Conservation (phyloP, 2,888 invertebrate species). For the Hylaea fasciaria region DNA sequence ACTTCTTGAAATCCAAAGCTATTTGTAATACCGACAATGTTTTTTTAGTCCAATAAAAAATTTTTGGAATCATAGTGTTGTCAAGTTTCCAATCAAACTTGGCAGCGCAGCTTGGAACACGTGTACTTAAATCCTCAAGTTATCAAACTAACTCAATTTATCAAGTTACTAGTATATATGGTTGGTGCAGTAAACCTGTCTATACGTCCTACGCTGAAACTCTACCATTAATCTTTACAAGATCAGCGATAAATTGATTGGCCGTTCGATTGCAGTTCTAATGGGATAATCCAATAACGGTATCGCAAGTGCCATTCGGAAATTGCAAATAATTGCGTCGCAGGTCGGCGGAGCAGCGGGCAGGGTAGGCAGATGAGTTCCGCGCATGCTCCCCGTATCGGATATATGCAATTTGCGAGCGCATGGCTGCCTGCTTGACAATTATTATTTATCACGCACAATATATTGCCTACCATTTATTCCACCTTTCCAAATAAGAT, state of each 20-base stretch:
- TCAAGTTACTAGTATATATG: not conserved
- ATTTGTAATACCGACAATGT: conserved; percentile 10
- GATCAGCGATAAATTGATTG: conserved; percentile 43
- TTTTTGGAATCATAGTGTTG: not conserved
- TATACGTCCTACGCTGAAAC: conserved; percentile 20
- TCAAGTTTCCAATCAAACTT: not conserved
- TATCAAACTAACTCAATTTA: conserved; percentile 3
- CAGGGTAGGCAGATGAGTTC: conserved; percentile 47
- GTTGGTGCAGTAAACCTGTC: conserved; percentile 6
- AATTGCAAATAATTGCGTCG: conserved; percentile 76
- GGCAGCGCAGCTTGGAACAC: not conserved
- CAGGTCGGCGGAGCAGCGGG: conserved; percentile 45
- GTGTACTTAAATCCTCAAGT: conserved; percentile 2
- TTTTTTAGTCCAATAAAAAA: not conserved
- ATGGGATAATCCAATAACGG: conserved; percentile 50
- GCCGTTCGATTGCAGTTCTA: conserved; percentile 36
- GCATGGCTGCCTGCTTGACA: conserved; percentile 49
- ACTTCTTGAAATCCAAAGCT: conserved; percentile 9
- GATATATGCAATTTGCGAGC: conserved; percentile 60
- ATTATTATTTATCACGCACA: conserved; percentile 26
- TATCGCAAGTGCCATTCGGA: conserved; percentile 66
- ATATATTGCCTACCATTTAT: conserved; percentile 28
- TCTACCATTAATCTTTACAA: conserved; percentile 29
- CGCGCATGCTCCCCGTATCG: conserved; percentile 52
- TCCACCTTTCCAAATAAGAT: conserved; percentile 33